Evolutionary conservation across 2,888 invertebrate species (phyloP).

Genomic region (Andrena minutula): DNA sequence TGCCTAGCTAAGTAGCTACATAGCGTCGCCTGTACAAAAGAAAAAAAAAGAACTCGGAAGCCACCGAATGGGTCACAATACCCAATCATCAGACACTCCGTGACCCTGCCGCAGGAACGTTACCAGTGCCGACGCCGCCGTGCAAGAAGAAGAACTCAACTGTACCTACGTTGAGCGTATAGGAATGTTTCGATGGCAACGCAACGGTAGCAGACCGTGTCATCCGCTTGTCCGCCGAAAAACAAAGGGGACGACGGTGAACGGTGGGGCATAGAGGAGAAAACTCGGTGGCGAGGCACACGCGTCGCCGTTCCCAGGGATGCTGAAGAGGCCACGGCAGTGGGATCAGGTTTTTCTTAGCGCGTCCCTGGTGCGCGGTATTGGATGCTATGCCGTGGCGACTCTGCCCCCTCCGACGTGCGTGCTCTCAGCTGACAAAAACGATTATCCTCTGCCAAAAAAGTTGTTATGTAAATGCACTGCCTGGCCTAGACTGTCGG

Average conservation of each 20-base stretch:
- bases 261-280: conserved; percentile 26
- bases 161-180: not conserved
- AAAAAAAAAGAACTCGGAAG: not conserved
- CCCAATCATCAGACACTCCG: not conserved
- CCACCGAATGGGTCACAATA: not conserved
- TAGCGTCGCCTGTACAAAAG: too few species aligned
- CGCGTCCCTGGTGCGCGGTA: conserved; percentile 67
- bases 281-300: conserved; percentile 23
- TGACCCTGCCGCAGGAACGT: not conserved
- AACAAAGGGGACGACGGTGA: conserved; percentile 43
- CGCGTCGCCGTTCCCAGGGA: conserved; percentile 69
- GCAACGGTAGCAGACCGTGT: not conserved
- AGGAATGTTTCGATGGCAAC: not conserved
- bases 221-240: conserved; percentile 17
- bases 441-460: conserved; percentile 76
- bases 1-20: too few species aligned
- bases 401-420: conserved; percentile 64
- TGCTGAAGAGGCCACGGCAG: conserved; percentile 60
- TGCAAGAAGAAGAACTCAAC: not conserved
- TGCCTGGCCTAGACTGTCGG: conserved; percentile 69
- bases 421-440: conserved; percentile 75
- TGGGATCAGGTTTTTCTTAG: conserved; percentile 76
- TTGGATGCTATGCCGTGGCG: conserved; percentile 65
- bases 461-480: conserved; percentile 83
- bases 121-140: not conserved